phyloP scores from a whole-genome alignment of 2,888 invertebrate species.

The Entomobrya multifasciata region DNA sequence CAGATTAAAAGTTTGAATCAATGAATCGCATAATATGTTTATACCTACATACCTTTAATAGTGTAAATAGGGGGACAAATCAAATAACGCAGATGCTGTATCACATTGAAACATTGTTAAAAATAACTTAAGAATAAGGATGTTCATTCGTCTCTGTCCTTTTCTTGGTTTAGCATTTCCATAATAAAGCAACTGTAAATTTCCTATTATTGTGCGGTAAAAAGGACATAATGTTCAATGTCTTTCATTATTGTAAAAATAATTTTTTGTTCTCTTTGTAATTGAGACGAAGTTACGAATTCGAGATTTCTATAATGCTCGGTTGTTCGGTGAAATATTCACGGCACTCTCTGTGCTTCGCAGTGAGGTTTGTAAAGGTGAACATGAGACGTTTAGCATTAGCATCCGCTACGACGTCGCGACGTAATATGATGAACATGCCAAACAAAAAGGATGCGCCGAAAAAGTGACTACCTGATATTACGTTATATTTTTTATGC shows the following conservation, averaged over 20 bases:
- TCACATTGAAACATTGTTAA: neutral
- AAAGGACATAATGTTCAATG: neutral
- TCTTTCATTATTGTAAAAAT: conserved; percentile 39
- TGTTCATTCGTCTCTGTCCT: conserved; percentile 7
- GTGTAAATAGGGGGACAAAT: no score
- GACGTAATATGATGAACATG: no score
- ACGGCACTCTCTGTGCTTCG: neutral
- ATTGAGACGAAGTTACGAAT: neutral
- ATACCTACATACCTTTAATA: no score
- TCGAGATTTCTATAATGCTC: neutral
- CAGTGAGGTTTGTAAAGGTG: no score
- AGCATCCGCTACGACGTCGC: no score
- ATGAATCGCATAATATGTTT: no score
- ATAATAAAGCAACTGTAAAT: conserved; percentile 67
- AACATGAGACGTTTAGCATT: no score
- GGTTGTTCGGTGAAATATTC: neutral
- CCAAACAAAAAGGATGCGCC: no score
- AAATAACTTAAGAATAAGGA: neutral
- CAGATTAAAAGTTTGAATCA: no score
- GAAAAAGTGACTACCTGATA: no score
- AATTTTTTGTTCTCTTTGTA: conserved; percentile 5
- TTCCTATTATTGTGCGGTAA: conserved; percentile 63
- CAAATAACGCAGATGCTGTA: neutral
- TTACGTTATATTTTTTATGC: neutral
- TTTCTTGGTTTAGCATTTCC: conserved; percentile 52